phyloP scores from a whole-genome alignment of 2,888 invertebrate genomes.

The Vannuccia rotundouncinata region DNA sequence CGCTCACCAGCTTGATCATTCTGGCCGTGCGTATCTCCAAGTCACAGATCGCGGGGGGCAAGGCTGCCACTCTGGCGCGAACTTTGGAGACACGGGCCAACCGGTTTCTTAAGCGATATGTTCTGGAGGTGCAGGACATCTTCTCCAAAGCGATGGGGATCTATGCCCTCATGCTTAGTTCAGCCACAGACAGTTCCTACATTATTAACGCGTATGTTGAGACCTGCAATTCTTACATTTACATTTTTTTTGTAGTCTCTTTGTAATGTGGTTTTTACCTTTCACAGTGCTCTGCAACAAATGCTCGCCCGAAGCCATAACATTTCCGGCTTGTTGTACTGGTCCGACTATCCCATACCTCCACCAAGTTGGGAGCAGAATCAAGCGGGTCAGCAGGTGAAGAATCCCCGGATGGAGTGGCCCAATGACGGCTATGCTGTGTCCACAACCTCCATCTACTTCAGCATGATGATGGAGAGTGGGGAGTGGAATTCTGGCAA shows the following conservation, averaged over 20 bases:
- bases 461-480: constrained; percentile 1
- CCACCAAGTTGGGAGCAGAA: constrained; percentile 29
- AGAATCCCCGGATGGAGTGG: constrained; percentile 38
- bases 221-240: constrained; percentile 2
- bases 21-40: neutral
- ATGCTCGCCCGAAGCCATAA: neutral
- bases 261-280: no score
- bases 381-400: constrained; percentile 33
- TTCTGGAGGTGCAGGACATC: constrained; percentile 66
- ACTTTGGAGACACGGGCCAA: neutral
- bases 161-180: constrained; percentile 64
- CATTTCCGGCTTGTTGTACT: constrained; percentile 27
- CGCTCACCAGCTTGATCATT: constrained; percentile 28
- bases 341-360: constrained; percentile 30
- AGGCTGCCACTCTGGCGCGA: neutral
- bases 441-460: constrained; percentile 33
- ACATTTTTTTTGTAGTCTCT: neutral
- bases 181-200: neutral
- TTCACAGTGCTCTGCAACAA: constrained; percentile 28
- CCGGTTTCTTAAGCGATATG: constrained; percentile 72
- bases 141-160: constrained; percentile 79
- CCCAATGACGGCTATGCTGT: constrained; percentile 40
- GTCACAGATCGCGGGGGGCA: neutral
- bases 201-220: neutral
- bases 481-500: constrained; percentile 31